Evolutionary conservation across 2,113 vertebrate genomes (phyloP).

Genomic region (Macaca nemestrina): DNA sequence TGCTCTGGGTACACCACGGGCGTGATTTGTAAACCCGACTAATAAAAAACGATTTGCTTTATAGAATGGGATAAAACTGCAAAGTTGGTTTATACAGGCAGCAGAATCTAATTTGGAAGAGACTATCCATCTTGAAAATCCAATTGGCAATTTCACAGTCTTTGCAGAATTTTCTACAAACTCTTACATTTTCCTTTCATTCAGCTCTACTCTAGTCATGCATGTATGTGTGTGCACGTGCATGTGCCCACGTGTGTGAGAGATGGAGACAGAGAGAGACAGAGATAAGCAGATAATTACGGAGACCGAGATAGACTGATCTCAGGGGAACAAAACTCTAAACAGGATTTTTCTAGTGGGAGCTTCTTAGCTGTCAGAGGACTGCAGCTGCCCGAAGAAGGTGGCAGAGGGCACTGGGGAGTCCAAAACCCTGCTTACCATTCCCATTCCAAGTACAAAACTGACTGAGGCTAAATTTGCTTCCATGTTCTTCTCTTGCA

Average conservation of each 20-base stretch:
- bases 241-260: too few species aligned
- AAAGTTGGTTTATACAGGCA: constrained; percentile 26
- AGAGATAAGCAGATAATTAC: not conserved
- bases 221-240: not conserved
- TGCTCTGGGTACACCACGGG: not conserved
- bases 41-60: constrained; percentile 17
- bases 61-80: not conserved
- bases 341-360: not conserved
- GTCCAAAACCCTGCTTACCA: not conserved
- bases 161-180: constrained; percentile 46
- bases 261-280: not conserved
- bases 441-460: not conserved
- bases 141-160: constrained; percentile 8
- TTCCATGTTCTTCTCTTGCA: not conserved
- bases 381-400: not conserved
- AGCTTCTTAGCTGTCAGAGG: not conserved
- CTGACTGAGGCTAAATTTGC: not conserved
- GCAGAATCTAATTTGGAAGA: constrained; percentile 47
- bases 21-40: not conserved
- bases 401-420: constrained; percentile 13
- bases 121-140: constrained; percentile 60
- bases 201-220: not conserved
- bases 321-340: not conserved
- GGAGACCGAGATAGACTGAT: not conserved
- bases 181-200: not conserved